phyloP scores from a whole-genome alignment of 2,113 vertebrate species.

The Xiphophorus couchianus region DNA sequence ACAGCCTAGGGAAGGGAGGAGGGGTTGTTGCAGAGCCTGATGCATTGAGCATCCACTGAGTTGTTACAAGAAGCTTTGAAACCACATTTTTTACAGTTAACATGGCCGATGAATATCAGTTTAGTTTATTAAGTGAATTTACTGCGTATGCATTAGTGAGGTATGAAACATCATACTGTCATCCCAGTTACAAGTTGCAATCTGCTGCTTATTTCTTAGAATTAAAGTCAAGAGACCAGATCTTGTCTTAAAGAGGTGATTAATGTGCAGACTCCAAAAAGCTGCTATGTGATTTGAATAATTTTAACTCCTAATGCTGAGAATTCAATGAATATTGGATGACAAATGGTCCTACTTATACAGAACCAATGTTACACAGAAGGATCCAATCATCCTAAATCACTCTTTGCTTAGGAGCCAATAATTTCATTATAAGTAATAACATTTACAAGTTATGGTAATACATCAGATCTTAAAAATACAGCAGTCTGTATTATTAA shows the following conservation, averaged over 20 bases:
- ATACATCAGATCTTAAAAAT: no score
- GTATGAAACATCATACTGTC: neutral
- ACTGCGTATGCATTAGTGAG: neutral
- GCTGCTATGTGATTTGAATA: neutral
- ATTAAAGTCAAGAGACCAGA: neutral
- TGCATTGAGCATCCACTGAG: constrained; percentile 39
- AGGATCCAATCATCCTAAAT: neutral
- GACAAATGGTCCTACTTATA: neutral
- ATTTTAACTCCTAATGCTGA: neutral
- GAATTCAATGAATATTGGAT: neutral
- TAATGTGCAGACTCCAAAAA: neutral
- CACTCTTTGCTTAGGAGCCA: neutral
- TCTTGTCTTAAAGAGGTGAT: neutral
- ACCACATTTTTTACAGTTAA: constrained; percentile 47
- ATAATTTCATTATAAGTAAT: neutral
- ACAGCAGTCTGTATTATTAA: no score
- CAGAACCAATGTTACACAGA: neutral
- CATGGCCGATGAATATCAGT: neutral
- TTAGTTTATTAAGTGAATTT: constrained; percentile 6
- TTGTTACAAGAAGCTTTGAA: constrained; percentile 49
- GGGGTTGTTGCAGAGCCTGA: constrained; percentile 39
- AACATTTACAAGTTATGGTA: no score
- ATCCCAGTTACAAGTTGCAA: neutral
- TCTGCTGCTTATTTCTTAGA: neutral
- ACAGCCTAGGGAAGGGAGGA: constrained; percentile 7